phyloP scores from a whole-genome alignment of 2,797 vertebrate species.

The Galaxias olidus region DNA sequence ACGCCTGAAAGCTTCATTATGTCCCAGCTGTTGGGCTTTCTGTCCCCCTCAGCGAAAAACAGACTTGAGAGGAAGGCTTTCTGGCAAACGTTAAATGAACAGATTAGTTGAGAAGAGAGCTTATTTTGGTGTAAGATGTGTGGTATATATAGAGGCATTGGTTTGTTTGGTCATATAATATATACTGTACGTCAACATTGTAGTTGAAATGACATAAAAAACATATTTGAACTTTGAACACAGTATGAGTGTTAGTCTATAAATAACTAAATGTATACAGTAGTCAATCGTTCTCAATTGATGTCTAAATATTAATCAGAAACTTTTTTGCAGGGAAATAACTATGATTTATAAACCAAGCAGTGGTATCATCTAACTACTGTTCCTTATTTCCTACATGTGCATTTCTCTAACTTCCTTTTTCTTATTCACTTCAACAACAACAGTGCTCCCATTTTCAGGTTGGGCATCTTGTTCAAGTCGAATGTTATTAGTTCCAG shows the following conservation, averaged over 20 bases:
- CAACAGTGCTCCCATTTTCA: conserved; percentile 57
- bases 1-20: conserved; percentile 71
- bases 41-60: conserved; percentile 73
- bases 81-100: conserved; percentile 53
- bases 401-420: conserved; percentile 51
- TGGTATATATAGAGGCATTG: conserved; percentile 8
- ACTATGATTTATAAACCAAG: no score
- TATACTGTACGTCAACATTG: no score
- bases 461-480: conserved; percentile 77
- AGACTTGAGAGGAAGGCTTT: conserved; percentile 43
- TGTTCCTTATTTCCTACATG: conserved; percentile 19
- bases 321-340: no score
- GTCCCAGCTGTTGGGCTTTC: conserved; percentile 75
- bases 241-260: no score
- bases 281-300: no score
- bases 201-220: no score
- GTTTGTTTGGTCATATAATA: not conserved
- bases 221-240: no score
- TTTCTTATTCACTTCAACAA: conserved; percentile 37
- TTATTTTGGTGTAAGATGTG: conserved; percentile 21
- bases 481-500: conserved; percentile 82
- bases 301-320: no score
- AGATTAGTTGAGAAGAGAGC: conserved; percentile 50
- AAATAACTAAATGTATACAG: no score
- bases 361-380: no score